Evolutionary conservation across 1,140 invertebrate genomes (phyloP).

Genomic region (Zaprionus capensis): DNA sequence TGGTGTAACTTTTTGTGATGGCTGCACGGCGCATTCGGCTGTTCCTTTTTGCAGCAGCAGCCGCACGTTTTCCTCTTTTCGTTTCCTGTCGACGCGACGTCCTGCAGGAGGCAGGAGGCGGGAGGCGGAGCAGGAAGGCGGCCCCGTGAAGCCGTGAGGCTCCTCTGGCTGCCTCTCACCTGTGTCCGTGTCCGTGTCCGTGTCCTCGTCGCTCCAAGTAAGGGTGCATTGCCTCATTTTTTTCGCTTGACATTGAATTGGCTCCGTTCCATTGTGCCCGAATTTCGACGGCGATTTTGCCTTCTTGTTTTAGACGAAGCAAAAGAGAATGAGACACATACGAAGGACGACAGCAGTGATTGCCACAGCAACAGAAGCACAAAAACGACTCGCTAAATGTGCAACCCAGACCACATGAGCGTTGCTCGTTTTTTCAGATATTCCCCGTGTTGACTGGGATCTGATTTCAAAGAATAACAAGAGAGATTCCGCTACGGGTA

Average conservation of each 20-base stretch:
- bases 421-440: background rate
- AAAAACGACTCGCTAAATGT: background rate
- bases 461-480: background rate
- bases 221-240: conserved; percentile 28
- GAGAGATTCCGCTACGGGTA: no score
- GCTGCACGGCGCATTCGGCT: conserved; percentile 35
- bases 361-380: background rate
- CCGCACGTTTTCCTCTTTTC: conserved; percentile 36
- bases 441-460: background rate
- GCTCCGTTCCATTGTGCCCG: background rate
- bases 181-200: conserved; percentile 6
- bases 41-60: conserved; percentile 49
- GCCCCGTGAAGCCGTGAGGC: background rate
- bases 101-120: background rate
- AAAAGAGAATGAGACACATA: background rate
- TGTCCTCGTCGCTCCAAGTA: conserved; percentile 2
- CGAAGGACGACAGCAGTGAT: background rate
- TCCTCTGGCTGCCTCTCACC: background rate
- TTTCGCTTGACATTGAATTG: conserved; percentile 19
- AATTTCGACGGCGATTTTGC: conserved; percentile 14
- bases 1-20: conserved; percentile 60
- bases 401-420: background rate
- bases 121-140: conserved; percentile 2
- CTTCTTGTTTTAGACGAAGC: background rate
- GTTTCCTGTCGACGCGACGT: conserved; percentile 15